A percentile compares a stretch with the other conserved stretches of the same genome.
phyloP scores from a whole-genome alignment of 35 echinoderm and acorn worm genomes.

The Apostichopus californicus region DNA sequence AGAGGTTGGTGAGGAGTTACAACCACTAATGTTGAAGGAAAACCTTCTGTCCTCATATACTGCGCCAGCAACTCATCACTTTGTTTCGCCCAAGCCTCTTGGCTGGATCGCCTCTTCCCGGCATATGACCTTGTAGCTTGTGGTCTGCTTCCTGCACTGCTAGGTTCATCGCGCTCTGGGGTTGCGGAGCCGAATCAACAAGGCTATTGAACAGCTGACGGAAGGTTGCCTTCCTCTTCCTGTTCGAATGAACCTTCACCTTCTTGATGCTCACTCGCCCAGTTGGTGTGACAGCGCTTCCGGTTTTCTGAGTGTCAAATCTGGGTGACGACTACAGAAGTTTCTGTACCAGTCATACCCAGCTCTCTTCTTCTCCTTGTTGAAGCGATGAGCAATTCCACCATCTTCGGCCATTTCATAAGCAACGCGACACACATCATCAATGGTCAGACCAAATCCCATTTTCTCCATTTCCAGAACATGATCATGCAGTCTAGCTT shows the following conservation, averaged over 20 bases:
- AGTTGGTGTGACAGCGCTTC: conserved; percentile 23
- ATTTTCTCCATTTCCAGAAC: conserved; percentile 46
- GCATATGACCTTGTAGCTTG: neutral
- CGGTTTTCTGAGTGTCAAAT: conserved; percentile 16
- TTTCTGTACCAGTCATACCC: conserved; percentile 41
- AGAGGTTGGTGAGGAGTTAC: neutral
- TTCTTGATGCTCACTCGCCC: neutral
- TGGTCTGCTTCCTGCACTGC: neutral
- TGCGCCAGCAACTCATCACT: neutral
- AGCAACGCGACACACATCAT: conserved; percentile 33
- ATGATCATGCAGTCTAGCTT: conserved; percentile 33
- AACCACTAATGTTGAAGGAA: neutral
- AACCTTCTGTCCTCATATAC: neutral
- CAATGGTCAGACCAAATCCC: conserved; percentile 39
- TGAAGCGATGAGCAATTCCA: conserved; percentile 47
- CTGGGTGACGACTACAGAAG: conserved; percentile 23
- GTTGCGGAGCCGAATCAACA: neutral
- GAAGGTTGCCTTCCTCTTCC: conserved; percentile 6
- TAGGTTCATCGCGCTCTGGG: neutral
- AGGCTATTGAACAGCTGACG: neutral
- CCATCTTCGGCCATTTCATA: conserved; percentile 50
- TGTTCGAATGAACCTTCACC: neutral
- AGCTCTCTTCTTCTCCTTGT: conserved; percentile 52
- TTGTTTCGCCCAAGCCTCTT: neutral
- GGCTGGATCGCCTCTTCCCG: neutral